A percentile compares a stretch with the other conserved stretches of the same genome.
phyloP scores from a whole-genome alignment of 2,888 invertebrate genomes.

The Zygothrica quintamaculata region DNA sequence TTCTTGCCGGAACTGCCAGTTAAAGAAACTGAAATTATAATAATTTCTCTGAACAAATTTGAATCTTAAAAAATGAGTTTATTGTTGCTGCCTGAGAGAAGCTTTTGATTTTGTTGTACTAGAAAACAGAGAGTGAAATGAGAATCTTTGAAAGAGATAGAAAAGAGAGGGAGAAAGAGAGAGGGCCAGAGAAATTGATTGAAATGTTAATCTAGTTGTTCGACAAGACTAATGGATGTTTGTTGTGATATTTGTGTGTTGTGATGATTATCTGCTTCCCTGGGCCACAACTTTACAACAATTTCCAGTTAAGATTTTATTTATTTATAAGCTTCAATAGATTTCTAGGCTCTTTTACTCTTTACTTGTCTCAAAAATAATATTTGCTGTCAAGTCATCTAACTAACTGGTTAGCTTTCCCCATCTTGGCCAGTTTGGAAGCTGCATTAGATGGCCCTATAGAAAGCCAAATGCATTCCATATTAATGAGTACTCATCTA shows the following conservation, averaged over 20 bases:
- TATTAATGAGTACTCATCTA: slow-evolving; percentile 55
- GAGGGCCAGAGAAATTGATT: slow-evolving; percentile 38
- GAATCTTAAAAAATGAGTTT: neutral
- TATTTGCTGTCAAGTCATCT: slow-evolving; percentile 12
- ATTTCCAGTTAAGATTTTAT: slow-evolving; percentile 26
- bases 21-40: too few species aligned
- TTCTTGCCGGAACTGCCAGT: too few species aligned
- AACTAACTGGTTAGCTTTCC: slow-evolving; percentile 23
- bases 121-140: neutral
- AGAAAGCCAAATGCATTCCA: slow-evolving; percentile 50
- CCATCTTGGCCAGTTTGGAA: slow-evolving; percentile 11
- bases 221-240: slow-evolving; percentile 9
- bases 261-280: slow-evolving; percentile 23
- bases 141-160: neutral
- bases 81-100: slow-evolving; percentile 14
- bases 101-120: too few species aligned
- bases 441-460: slow-evolving; percentile 12
- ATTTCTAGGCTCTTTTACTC: slow-evolving; percentile 32
- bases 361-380: neutral
- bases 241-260: too few species aligned
- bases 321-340: slow-evolving; percentile 40
- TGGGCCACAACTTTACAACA: slow-evolving; percentile 34
- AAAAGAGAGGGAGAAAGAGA: neutral
- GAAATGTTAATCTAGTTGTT: slow-evolving; percentile 20
- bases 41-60: too few species aligned